A percentile compares a stretch with the other conserved stretches of the same genome.
Evolutionary conservation across 2,797 vertebrate genomes (phyloP).

Genomic region (Podargus strigoides): DNA sequence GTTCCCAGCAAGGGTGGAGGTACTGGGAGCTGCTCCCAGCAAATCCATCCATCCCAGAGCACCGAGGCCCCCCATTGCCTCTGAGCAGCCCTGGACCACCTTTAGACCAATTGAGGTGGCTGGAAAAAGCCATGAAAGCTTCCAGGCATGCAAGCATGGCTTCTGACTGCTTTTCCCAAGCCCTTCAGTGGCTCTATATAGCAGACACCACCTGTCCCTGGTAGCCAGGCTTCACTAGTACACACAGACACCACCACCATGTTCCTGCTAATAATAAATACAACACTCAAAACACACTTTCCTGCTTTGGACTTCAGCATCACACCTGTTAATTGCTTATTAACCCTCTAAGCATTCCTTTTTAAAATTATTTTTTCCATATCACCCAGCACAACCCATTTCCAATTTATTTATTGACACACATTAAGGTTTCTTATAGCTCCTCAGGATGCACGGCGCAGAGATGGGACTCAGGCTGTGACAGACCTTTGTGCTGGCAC

Average conservation of each 20-base stretch:
- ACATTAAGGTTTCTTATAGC: background rate
- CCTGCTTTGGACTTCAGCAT: background rate
- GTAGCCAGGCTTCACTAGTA: background rate
- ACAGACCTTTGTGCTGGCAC: background rate
- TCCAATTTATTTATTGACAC: background rate
- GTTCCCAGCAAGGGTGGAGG: accelerated
- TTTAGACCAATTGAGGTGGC: background rate
- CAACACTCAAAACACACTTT: background rate
- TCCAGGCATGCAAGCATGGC: background rate
- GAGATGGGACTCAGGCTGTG: background rate
- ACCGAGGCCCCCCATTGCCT: background rate
- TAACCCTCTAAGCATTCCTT: background rate
- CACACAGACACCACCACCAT: background rate
- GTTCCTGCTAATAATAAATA: background rate
- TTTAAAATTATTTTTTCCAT: no score
- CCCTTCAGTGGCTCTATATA: background rate
- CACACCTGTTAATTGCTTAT: background rate
- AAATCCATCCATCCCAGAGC: background rate
- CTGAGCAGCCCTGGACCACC: background rate
- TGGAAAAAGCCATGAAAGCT: background rate
- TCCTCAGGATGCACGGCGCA: accelerated
- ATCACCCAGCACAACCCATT: background rate
- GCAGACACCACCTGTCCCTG: background rate
- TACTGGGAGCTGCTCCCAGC: background rate
- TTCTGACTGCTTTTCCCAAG: background rate